Evolutionary conservation across 2,888 invertebrate species (phyloP), one percentile per base, ranked within the genome.

Genomic region (Eudemis profundana): DNA sequence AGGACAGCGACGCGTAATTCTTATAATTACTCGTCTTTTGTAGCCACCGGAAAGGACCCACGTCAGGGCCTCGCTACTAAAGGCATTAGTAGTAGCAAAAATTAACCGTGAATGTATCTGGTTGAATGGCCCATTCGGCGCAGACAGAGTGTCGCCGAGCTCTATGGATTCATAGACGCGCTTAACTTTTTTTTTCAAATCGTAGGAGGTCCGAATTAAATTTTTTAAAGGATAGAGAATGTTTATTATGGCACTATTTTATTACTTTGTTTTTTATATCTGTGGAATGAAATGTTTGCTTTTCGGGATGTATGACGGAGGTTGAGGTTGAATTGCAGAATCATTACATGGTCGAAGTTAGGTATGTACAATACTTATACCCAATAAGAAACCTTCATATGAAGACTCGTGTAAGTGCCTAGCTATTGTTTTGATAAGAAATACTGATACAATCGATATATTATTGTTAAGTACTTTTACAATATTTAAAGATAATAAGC

Each of bases 21-120:
- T 85, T 80, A 89, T 90, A 89, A 91, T 91, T 90, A 90, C 84
- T 78, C 84, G 81, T 74, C 86, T 89, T 87, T 87, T 89, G 78
- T 72, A 71, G 50, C 76, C 77, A 87, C 88, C 89, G 90, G 89
- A 90, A 90, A 89, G 86, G 75, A 88, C 88, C 89, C 86, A 85
- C 86, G 82, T 88, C 87, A 87, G 74, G 69, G 80, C 70, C 78
- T 78, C 84, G 81, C 81, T 80, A 80, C 77, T 83, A 85, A 90
- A 90, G 80, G 89, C 86, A 88, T 91, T 87, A 87, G 83, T 82
- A 76, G 84, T 84, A 79, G 78, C 78, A 78, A 85, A 85, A 83
- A 84, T 85, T 78, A 79, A 78, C 79, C 78, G 76, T 80, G 80
- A 77, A 84, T 82, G 82, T 81, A 79, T 78, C 79, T 76, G 79